Conservation (phyloP, 2,888 invertebrate genomes). For the Ectemnius continuus region DNA sequence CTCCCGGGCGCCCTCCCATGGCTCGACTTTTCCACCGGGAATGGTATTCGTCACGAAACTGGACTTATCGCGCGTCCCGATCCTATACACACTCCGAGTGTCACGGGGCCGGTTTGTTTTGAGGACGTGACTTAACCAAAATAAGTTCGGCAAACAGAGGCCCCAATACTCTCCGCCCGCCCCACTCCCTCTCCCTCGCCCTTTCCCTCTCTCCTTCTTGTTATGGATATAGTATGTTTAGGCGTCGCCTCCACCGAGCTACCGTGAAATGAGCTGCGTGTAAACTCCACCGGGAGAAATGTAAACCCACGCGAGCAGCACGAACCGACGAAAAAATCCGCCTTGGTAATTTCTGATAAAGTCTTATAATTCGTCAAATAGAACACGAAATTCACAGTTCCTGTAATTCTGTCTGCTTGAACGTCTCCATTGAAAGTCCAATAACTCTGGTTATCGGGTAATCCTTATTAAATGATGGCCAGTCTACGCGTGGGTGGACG, state of each 20-base stretch:
- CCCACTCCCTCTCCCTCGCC: constrained; percentile 7
- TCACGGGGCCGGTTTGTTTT: constrained; percentile 56
- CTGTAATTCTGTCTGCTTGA: too few species aligned
- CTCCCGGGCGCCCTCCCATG: neutral
- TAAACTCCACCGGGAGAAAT: constrained; percentile 33
- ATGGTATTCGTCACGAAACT: constrained; percentile 57
- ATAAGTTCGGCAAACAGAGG: constrained; percentile 61
- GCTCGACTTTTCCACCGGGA: constrained; percentile 33
- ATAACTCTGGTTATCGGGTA: too few species aligned
- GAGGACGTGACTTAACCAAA: constrained; percentile 64
- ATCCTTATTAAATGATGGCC: too few species aligned
- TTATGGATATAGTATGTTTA: constrained; percentile 14
- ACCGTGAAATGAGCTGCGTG: constrained; percentile 40
- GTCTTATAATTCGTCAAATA: too few species aligned
- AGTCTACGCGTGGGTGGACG: too few species aligned
- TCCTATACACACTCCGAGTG: constrained; percentile 52
- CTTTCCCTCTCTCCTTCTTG: neutral
- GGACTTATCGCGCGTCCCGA: constrained; percentile 53
- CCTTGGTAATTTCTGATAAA: too few species aligned
- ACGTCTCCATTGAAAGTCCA: too few species aligned
- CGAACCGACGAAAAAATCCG: constrained; percentile 8
- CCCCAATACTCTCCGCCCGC: constrained; percentile 16
- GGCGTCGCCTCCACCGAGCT: constrained; percentile 15
- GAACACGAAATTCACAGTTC: too few species aligned
- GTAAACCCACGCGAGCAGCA: constrained; percentile 28